Evolutionary conservation across 2,888 invertebrate species (phyloP).

Genomic region (Ophion ellenae): DNA sequence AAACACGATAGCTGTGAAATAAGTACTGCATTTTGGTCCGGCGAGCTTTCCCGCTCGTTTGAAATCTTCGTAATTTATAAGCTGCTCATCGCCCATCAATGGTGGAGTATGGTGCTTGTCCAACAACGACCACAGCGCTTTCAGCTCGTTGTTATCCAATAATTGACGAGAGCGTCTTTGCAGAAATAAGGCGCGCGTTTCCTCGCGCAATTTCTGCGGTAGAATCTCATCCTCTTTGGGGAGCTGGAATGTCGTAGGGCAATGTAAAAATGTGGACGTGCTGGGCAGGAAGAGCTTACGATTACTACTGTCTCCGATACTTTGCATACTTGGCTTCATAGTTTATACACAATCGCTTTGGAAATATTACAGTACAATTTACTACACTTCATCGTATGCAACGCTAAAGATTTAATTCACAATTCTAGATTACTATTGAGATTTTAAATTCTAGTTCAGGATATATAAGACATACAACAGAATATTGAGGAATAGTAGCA

Average conservation of each 20-base stretch:
- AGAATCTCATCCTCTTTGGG: constrained; percentile 91
- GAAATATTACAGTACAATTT: too few species aligned
- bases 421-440: too few species aligned
- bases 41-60: constrained; percentile 91
- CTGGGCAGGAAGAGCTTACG: too few species aligned
- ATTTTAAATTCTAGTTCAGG: too few species aligned
- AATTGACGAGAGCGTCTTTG: constrained; percentile 93
- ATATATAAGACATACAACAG: too few species aligned
- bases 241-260: constrained; percentile 80
- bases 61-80: constrained; percentile 94
- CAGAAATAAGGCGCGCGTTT: constrained; percentile 93
- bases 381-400: too few species aligned
- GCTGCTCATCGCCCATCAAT: constrained; percentile 90
- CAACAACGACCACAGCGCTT: constrained; percentile 92
- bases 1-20: constrained; percentile 94
- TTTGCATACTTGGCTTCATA: too few species aligned
- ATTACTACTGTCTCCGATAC: too few species aligned
- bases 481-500: neutral
- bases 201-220: constrained; percentile 93
- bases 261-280: neutral
- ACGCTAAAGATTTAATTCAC: too few species aligned
- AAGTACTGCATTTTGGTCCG: constrained; percentile 90
- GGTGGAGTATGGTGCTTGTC: constrained; percentile 93
- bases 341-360: too few species aligned
- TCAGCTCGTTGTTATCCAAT: constrained; percentile 94